Base-by-base conservation (phyloP, 2,888 invertebrate genomes). In the Chalcis sispes region DNA sequence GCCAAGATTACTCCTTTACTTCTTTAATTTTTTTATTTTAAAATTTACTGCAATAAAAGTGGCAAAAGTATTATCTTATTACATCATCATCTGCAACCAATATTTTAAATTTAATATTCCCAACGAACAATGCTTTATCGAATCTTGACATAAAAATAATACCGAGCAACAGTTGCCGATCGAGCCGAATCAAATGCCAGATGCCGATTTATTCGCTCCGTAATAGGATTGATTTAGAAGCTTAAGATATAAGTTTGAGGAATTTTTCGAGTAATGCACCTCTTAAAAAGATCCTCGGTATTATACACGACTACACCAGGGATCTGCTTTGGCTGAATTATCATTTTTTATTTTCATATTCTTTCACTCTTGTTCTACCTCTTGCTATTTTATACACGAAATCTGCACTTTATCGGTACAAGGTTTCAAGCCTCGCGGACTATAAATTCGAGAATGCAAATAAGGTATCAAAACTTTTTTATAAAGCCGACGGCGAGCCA, bases 141-240 rank as follows among this genome's bases (percentile, higher is more conserved):
- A 75, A 81, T 80, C 81, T 78, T 77, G 79, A 82, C 80, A 65
- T 71, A 54, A 81, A n/a, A 81, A 79, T 82, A 84, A 82, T 82
- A 81, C 79, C 81, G 81, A 58, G 80, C 75, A 71, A 73, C 77
- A 82, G 85, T 84, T n/a, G n/a, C 82, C 77, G 83, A 85, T 85
- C 83, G 79, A 80, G 25, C 79, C 80, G 81, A 81, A 81, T 81
- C 81, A n/a, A n/a, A n/a, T n/a, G n/a, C n/a, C 82, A 79, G 77
- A 80, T 79, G 64, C 75, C 81, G 86, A 83, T 82, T 80, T 83
- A 82, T 82, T 78, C 80, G 81, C 80, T 80, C 79, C 72, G 78
- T 84, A 83, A 87, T 84, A 83, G 85, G 84, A 85, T 85, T 86
- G 84, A 84, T 86, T 82, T 82, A 80, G 82, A 81, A 81, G 77